Base-by-base conservation (phyloP, 1,140 invertebrate genomes). In the Drosophila albomicans region DNA sequence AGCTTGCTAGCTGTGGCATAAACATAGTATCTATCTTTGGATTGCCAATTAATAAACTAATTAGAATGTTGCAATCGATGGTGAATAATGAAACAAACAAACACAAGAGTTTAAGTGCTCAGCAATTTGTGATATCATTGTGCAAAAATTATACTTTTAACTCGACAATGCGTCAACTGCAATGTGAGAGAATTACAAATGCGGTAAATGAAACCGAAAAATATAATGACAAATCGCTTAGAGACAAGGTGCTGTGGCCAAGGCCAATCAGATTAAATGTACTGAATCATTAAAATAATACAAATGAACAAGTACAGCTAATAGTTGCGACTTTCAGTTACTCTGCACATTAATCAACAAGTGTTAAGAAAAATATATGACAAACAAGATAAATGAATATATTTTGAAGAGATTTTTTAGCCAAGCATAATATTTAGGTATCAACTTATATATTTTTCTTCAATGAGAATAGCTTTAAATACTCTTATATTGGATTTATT, bases 171-270 rank as follows among this genome's bases (percentile, higher is more conserved):
- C 32, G 13, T 8, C 51, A 35, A 54, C 30, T 54, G 28, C 51
- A 54, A n/a, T 54, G 51, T 1, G 28, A 15, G 28, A 15, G 30
- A 32, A 35, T 54, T 54, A 35, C 8, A 54, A 49, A 5, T 49
- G 20, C 5, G 10, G 20, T 3, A 28, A 25, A 25, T 7, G 1
- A 49, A 54, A 54, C n/a, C 51, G 28, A 54, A 54, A 54, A 13
- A 54, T n/a, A 28, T 35, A 54, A 54, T 32, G n/a, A 30, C 51
- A 54, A 54, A 8, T 30, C 51, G 51, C 28, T 32, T 54, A 54
- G n/a, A 52, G 30, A 13, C 28, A 54, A 32, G 28, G 51, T 35
- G 30, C 51, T 54, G n/a, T 2, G 28, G 15, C 13, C 30, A 54
- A 54, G 30, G 51, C 51, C 30, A 54, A 35, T 54, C 3, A 32